Evolutionary conservation across 2,113 vertebrate genomes (phyloP).

Genomic region (Siniperca chuatsi): DNA sequence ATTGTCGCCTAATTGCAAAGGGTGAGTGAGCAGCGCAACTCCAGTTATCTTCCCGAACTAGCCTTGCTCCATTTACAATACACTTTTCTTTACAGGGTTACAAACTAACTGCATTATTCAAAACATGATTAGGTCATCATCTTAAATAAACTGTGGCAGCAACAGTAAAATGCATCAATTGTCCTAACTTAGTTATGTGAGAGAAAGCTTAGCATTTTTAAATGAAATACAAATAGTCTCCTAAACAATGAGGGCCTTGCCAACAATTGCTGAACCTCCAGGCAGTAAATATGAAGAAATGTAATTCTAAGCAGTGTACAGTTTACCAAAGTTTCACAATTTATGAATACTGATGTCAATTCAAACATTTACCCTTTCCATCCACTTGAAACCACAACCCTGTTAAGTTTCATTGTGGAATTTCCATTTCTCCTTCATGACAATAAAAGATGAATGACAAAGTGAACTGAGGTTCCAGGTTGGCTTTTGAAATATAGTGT

Average conservation of each 20-base stretch:
- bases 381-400: not conserved
- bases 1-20: no score
- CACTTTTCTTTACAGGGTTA: no score
- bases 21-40: no score
- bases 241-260: not conserved
- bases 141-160: not conserved
- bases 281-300: not conserved
- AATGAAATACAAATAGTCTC: no score
- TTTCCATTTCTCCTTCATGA: not conserved
- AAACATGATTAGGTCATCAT: no score
- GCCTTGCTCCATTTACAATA: no score
- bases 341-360: not conserved
- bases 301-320: not conserved
- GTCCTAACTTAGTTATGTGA: not conserved
- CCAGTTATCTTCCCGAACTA: no score
- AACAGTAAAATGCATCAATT: not conserved
- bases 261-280: not conserved
- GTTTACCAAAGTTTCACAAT: not conserved
- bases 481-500: not conserved
- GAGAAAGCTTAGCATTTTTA: not conserved
- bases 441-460: not conserved
- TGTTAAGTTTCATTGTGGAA: not conserved
- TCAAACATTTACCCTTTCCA: not conserved
- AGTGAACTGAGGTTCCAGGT: not conserved
- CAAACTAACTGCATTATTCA: no score